Conservation (phyloP, 1,140 invertebrate genomes). For the Drosophila subpulchrella region DNA sequence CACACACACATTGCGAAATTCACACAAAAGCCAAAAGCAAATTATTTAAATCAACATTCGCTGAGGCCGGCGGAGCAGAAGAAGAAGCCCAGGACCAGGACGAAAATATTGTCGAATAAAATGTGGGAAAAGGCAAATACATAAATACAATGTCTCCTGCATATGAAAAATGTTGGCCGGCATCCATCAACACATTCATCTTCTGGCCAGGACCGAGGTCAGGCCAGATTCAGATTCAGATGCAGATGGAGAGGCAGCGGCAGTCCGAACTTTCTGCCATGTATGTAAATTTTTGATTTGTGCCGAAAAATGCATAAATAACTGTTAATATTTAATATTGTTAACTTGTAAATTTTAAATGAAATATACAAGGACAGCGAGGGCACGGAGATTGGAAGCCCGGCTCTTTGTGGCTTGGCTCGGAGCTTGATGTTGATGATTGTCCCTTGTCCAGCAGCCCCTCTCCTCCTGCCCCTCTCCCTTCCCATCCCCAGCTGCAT, state of each 20-base stretch:
- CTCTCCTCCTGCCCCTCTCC: no score
- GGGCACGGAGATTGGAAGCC: not conserved
- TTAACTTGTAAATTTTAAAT: conserved; percentile 83
- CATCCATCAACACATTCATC: conserved; percentile 57
- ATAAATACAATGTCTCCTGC: conserved; percentile 40
- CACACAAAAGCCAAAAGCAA: conserved; percentile 66
- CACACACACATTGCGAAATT: conserved; percentile 41
- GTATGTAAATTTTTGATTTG: conserved; percentile 83
- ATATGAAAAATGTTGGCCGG: conserved; percentile 62
- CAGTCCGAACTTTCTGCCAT: conserved; percentile 59
- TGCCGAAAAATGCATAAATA: conserved; percentile 82
- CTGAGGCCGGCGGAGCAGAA: conserved; percentile 18
- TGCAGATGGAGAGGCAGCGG: not conserved
- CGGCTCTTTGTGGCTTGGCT: conserved; percentile 40
- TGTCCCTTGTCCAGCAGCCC: conserved; percentile 29
- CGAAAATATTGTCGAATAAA: conserved; percentile 70
- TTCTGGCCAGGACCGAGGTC: conserved; percentile 13
- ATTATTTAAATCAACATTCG: conserved; percentile 77
- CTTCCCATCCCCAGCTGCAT: conserved; percentile 17
- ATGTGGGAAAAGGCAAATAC: conserved; percentile 68
- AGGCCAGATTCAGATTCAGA: not conserved
- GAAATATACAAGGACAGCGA: conserved; percentile 66
- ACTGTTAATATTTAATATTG: conserved; percentile 83
- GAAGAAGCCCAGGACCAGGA: conserved; percentile 28
- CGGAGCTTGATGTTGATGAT: conserved; percentile 45